Evolutionary conservation across 2,113 vertebrate species (phyloP), one percentile per base, ranked within the genome.

Genomic region (Alligator mississippiensis): DNA sequence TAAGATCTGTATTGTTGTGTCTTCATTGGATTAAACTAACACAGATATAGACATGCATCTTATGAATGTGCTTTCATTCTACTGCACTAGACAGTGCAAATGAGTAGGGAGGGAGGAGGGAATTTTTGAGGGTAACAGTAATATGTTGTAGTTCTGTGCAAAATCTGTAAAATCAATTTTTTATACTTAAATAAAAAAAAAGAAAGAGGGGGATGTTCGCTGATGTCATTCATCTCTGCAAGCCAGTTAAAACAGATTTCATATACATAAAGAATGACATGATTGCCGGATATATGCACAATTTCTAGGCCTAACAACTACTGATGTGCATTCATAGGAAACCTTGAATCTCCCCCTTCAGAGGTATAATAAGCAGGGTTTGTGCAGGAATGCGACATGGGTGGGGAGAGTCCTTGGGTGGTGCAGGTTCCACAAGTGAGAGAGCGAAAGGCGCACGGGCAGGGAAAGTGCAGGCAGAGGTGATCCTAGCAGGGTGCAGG

Each of bases 201-300:
- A 22, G 81, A 85, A 96, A 72, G 21, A 6, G 47, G 47, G 47
- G 7, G 93, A n/a, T 92, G 88, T 90, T 96, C 92, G 95, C 90
- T 75, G 93, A 93, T 95, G 93, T 92, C 94, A 92, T 93, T 87
- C 61, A 80, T 95, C 94, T 93, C 94, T 96, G 95, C 96, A 94
- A 96, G 93, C 95, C 94, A 93, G 95, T 90, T 96, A 91, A 95
- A 96, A 96, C 89, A 95, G 94, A 91, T 96, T 92, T 91, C 34
- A 38, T 70, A 30, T 30, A 34, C 18, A 34, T 34, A 34, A 70
- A 38, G 11, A 38, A 30, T 70, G 9, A 38, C 10, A 70, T 19
- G 19, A 70, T 72, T 72, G 6, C 38, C 19, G 38, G 30, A 72
- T 72, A 22, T 22, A n/a, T 72, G 68, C 19, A 38, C 30, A 72